phyloP scores from a whole-genome alignment of 2,888 invertebrate species.

The Azorinus chamasolen region DNA sequence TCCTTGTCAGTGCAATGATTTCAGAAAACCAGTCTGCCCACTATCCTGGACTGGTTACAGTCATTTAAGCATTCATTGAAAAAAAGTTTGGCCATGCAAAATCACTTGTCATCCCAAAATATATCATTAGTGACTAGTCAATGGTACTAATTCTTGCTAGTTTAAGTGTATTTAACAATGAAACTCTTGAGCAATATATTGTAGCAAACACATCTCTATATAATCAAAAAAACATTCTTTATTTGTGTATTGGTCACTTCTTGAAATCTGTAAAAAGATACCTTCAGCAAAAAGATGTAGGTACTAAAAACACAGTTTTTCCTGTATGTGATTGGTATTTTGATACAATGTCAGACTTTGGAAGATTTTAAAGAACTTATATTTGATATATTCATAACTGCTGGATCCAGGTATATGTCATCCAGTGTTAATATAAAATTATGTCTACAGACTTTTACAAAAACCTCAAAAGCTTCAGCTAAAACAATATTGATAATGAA shows the following conservation, averaged over 20 bases:
- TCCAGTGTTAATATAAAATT: neutral
- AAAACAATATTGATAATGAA: neutral
- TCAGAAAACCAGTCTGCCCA: too few species aligned
- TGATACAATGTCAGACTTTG: conserved; percentile 13
- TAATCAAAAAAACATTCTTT: too few species aligned
- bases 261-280: conserved; percentile 9
- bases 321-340: conserved; percentile 10
- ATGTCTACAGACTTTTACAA: neutral
- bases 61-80: conserved; percentile 8
- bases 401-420: neutral
- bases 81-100: too few species aligned
- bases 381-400: conserved; percentile 1
- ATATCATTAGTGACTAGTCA: neutral
- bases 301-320: neutral
- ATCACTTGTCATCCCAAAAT: neutral
- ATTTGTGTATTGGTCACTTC: conserved; percentile 15
- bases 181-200: too few species aligned
- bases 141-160: conserved; percentile 8
- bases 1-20: conserved; percentile 18
- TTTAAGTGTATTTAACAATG: conserved; percentile 15
- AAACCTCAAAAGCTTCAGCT: neutral
- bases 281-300: conserved; percentile 1
- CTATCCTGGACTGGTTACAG: too few species aligned
- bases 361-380: conserved; percentile 4
- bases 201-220: neutral